A percentile compares a stretch with the other conserved stretches of the same genome.
Evolutionary conservation across 2,113 vertebrate species (phyloP).

Genomic region (Myxocyprinus asiaticus): DNA sequence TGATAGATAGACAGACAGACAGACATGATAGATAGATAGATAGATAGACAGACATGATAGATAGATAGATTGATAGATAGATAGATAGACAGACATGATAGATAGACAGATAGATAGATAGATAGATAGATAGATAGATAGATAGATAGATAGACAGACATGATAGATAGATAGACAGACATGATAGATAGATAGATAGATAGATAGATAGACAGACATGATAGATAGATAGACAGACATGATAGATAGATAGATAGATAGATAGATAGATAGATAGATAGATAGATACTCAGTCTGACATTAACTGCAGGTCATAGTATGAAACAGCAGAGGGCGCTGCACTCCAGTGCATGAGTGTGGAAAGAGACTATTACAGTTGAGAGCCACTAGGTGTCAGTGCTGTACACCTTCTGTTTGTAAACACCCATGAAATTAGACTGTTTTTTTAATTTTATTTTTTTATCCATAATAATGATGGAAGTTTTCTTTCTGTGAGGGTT

Average conservation of each 20-base stretch:
- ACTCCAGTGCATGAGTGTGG: neutral
- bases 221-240: conserved; percentile 37
- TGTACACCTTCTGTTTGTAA: neutral
- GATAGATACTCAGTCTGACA: neutral
- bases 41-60: too few relatives aligned
- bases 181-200: neutral
- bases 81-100: too few relatives aligned
- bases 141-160: too few relatives aligned
- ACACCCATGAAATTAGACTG: neutral
- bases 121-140: too few relatives aligned
- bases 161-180: conserved; percentile 83
- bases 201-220: neutral
- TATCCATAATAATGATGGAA: too few relatives aligned
- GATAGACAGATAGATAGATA: too few relatives aligned
- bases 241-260: conserved; percentile 78
- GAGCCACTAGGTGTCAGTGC: conserved; percentile 23
- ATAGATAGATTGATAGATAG: too few relatives aligned
- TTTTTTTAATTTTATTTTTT: too few relatives aligned
- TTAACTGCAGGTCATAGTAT: neutral
- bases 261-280: neutral
- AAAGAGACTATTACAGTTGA: neutral
- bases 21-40: neutral
- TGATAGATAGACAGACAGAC: conserved; percentile 75
- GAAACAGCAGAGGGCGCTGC: conserved; percentile 27
- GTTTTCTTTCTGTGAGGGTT: too few relatives aligned